Evolutionary conservation across 2,797 vertebrate genomes (phyloP), one percentile per base, ranked within the genome.

Genomic region (Huso huso): DNA sequence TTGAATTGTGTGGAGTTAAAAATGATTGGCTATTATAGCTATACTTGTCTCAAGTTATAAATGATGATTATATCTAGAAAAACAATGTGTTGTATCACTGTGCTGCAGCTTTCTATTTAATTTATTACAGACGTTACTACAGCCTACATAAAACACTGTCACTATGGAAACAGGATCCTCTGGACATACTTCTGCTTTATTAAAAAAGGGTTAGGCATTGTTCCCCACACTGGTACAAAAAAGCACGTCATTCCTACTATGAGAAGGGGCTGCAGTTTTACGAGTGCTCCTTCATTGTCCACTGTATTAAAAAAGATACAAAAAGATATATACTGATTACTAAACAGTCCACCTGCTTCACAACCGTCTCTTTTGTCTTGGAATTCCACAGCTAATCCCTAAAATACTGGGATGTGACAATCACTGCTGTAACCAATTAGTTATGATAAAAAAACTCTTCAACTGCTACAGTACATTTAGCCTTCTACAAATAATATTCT

Each of bases 131-230:
- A 55, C 48, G 58, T 70, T 73, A 61, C 49, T 63, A 58, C n/a
- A 58, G 72, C 72, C 37, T 37, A 37, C 37, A 78, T 68, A 77
- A 67, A 71, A 52, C 72, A 71, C 73, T 8, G 82, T 92, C 83
- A 83, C 83, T 87, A 90, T 88, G 83, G 90, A 87, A 86, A 91
- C 83, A 60, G 75, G 74, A 57, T 77, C 78, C 73, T 79, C 66
- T 77, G 78, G 79, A 87, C 74, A 71, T 80, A 82, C 83, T 74
- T 75, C 81, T 77, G 74, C 77, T 82, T 81, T 85, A 82, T 86
- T 80, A 71, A 82, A 86, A 81, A 78, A 71, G 13, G 65, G 74
- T 51, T 0, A 62, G 64, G 37, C 7, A n/a, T 63, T 71, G 71
- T 77, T 76, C 73, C 72, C 66, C 63, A 51, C 64, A 62, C 75